Evolutionary conservation across 2,113 vertebrate species (phyloP).

Genomic region (Daubentonia madagascariensis): DNA sequence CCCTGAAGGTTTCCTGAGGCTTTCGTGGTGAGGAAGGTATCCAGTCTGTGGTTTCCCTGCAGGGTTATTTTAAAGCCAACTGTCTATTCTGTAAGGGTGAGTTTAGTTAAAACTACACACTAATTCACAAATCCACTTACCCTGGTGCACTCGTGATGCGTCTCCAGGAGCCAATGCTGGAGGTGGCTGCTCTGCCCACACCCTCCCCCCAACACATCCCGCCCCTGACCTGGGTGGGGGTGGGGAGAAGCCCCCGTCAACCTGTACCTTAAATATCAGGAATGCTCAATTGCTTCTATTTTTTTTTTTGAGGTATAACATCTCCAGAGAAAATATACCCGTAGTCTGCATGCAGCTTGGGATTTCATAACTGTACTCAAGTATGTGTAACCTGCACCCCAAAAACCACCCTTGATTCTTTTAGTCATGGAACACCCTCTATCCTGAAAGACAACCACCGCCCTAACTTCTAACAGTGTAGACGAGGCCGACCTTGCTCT

Average conservation of each 20-base stretch:
- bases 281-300: fast-evolving
- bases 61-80: neutral
- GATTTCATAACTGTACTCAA: neutral
- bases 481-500: fast-evolving
- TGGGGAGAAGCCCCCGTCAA: neutral
- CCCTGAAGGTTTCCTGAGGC: fast-evolving
- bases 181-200: neutral
- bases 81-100: neutral
- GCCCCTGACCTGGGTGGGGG: neutral
- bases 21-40: fast-evolving
- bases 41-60: neutral
- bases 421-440: neutral
- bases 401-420: no score
- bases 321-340: neutral
- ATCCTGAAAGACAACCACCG: neutral
- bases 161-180: fast-evolving
- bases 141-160: fast-evolving
- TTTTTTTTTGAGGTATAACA: neutral
- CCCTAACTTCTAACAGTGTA: no score
- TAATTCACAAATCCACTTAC: neutral
- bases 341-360: fast-evolving
- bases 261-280: fast-evolving
- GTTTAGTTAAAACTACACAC: neutral
- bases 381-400: no score
- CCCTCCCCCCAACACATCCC: fast-evolving